These are phyloP conservation scores for Pachycephala philippinensis DNA, from an alignment of 2,113 vertebrate genomes.

Conservation along the genomic window DNA sequence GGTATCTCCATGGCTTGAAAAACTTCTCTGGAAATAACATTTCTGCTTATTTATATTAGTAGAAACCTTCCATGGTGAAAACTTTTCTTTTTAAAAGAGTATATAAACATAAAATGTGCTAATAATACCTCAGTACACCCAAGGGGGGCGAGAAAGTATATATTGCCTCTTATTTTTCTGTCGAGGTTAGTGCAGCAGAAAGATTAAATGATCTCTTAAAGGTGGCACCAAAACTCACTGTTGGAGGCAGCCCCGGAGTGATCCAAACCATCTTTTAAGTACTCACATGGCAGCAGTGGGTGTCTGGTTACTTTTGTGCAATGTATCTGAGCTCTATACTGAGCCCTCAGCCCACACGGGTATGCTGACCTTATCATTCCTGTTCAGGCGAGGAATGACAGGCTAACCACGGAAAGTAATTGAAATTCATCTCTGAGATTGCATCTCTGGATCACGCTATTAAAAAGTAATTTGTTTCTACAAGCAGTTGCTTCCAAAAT, in stretches of 20 bases:
- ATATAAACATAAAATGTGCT: not conserved
- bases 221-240: not conserved
- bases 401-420: slow-evolving; percentile 28
- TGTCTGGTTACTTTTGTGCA: not conserved
- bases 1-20: not conserved
- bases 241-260: not conserved
- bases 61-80: not conserved
- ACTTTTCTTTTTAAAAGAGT: not conserved
- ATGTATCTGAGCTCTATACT: not conserved
- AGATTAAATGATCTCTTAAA: not conserved
- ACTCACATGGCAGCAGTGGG: not conserved
- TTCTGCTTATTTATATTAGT: not conserved
- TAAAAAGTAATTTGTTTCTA: slow-evolving; percentile 53
- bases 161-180: not conserved
- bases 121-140: not conserved
- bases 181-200: not conserved
- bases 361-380: slow-evolving; percentile 29
- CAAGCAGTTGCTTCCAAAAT: slow-evolving; percentile 30
- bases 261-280: not conserved
- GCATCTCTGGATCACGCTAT: not conserved
- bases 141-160: not conserved
- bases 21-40: not conserved
- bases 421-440: slow-evolving; percentile 49
- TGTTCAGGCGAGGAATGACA: slow-evolving; percentile 33
- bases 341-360: not conserved